Evolutionary conservation across 1,140 invertebrate genomes (phyloP).

Genomic region (Calliopsis andreniformis): DNA sequence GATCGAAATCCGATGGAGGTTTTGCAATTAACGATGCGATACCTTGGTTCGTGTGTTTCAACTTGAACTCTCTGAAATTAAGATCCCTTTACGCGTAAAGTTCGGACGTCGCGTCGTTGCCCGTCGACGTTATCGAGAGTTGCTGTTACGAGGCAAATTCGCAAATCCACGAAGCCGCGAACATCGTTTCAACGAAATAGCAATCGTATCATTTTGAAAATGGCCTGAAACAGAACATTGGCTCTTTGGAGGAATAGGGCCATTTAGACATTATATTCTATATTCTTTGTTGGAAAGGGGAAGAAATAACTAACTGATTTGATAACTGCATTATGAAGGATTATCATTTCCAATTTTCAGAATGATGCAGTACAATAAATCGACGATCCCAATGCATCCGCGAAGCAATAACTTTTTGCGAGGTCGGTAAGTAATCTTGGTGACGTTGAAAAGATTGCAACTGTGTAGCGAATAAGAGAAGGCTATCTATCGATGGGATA

Average conservation of each 20-base stretch:
- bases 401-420: conserved; percentile 42
- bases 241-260: background rate
- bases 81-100: conserved; percentile 27
- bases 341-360: conserved; percentile 49
- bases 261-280: too few species aligned
- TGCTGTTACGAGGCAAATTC: background rate
- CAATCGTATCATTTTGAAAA: background rate
- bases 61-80: conserved; percentile 11
- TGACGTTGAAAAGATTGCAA: conserved; percentile 35
- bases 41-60: conserved; percentile 20
- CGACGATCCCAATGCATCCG: conserved; percentile 30
- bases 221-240: background rate
- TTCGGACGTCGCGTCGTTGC: conserved; percentile 17
- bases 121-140: conserved; percentile 9
- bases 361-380: conserved; percentile 26
- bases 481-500: background rate
- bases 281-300: too few species aligned
- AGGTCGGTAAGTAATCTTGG: conserved; percentile 34
- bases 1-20: conserved; percentile 23
- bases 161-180: conserved; percentile 18
- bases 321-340: conserved; percentile 31
- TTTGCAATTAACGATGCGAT: conserved; percentile 24
- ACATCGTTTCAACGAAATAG: background rate
- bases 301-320: too few species aligned
- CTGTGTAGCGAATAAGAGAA: background rate